Percentiles rank a stretch among this genome's conserved stretches.
phyloP scores from a whole-genome alignment of 2,797 vertebrate genomes.

The Scyliorhinus canicula region DNA sequence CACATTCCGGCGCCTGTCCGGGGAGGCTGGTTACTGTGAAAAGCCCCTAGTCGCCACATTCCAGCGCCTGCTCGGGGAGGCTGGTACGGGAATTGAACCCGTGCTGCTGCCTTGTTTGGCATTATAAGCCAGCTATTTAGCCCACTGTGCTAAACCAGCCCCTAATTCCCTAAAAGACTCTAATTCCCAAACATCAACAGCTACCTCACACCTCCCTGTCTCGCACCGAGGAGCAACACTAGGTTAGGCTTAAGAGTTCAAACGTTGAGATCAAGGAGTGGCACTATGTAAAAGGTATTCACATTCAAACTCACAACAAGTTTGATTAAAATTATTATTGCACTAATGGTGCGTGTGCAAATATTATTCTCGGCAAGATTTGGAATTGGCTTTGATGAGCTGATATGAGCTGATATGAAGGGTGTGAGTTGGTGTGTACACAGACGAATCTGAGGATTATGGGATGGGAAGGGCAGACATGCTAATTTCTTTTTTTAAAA shows the following conservation, averaged over 20 bases:
- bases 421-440: not conserved
- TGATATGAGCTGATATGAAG: not conserved
- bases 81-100: too few relatives aligned
- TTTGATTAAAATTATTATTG: not conserved
- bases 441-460: not conserved
- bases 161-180: too few relatives aligned
- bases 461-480: not conserved
- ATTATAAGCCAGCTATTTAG: too few relatives aligned
- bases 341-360: not conserved
- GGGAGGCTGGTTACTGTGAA: too few relatives aligned
- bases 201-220: not conserved
- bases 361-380: not conserved
- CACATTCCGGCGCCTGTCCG: too few relatives aligned
- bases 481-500: too few relatives aligned
- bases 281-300: not conserved
- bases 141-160: too few relatives aligned
- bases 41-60: too few relatives aligned
- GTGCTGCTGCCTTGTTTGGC: too few relatives aligned
- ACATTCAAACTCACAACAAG: not conserved
- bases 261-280: not conserved
- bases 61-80: too few relatives aligned
- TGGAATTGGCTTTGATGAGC: not conserved
- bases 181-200: not conserved
- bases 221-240: not conserved
- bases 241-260: not conserved